Conservation (phyloP, 2,113 vertebrate genomes). For the Copsychus sechellarum region DNA sequence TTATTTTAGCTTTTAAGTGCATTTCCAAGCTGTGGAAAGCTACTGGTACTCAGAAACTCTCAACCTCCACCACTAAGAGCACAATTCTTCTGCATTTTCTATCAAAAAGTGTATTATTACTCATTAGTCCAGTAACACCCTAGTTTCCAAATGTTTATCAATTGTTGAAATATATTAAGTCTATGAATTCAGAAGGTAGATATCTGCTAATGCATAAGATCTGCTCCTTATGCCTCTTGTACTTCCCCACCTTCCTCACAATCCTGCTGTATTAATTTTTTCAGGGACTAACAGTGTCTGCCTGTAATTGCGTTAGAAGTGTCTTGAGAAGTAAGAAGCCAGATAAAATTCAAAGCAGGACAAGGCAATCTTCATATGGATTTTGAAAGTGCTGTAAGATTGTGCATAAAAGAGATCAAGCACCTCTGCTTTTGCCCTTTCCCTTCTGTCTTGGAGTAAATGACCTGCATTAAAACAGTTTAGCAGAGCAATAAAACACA, state of each 20-base stretch:
- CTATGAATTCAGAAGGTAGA: neutral
- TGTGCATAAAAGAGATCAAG: neutral
- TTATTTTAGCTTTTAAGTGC: neutral
- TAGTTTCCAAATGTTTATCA: neutral
- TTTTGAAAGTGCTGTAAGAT: neutral
- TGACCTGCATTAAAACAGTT: neutral
- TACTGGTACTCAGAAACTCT: neutral
- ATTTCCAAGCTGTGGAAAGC: neutral
- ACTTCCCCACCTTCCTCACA: neutral
- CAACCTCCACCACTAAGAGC: neutral
- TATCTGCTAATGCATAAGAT: neutral
- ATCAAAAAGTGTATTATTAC: neutral
- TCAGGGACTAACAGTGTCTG: neutral
- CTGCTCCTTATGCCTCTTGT: neutral
- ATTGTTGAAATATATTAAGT: neutral
- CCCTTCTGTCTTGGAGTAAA: neutral
- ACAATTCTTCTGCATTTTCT: neutral
- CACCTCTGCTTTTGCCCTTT: neutral
- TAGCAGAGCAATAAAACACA: neutral
- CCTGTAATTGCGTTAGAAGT: neutral
- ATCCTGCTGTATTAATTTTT: neutral
- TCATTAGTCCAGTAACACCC: neutral
- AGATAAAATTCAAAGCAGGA: neutral
- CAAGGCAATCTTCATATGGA: neutral
- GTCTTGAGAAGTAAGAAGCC: neutral